Evolutionary conservation across 2,888 invertebrate genomes (phyloP).

Genomic region (Agrotis puta): DNA sequence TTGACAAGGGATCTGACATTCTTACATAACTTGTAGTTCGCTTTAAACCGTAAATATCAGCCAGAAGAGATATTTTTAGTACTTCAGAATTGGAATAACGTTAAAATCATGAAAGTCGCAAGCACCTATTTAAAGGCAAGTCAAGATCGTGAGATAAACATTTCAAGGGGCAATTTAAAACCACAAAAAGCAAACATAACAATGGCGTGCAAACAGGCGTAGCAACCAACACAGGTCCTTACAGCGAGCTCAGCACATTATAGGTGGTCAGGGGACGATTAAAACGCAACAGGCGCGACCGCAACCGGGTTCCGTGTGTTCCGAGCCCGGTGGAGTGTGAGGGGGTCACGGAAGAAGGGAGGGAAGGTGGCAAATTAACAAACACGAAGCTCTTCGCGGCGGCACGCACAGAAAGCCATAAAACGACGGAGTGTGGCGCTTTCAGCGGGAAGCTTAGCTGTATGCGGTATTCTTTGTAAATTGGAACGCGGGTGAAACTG

Average conservation of each 20-base stretch:
- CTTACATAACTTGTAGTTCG: not conserved
- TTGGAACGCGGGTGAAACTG: not conserved
- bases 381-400: constrained; percentile 68
- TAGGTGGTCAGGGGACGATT: constrained; percentile 67
- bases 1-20: not conserved
- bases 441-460: constrained; percentile 47
- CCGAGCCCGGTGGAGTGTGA: constrained; percentile 37
- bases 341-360: constrained; percentile 44
- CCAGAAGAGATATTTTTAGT: not conserved
- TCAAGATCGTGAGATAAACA: constrained; percentile 6
- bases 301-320: constrained; percentile 54
- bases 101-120: not conserved
- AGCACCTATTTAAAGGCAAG: constrained; percentile 1
- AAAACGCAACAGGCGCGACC: constrained; percentile 76
- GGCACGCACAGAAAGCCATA: constrained; percentile 76
- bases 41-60: not conserved
- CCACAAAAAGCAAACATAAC: constrained; percentile 30
- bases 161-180: constrained; percentile 11
- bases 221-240: constrained; percentile 32
- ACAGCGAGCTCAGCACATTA: constrained; percentile 51
- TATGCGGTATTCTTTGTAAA: constrained; percentile 25
- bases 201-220: constrained; percentile 47
- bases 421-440: constrained; percentile 64
- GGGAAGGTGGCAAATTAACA: constrained; percentile 74
- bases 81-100: not conserved